Conservation (phyloP, 2,113 vertebrate species). For the Nyctibius bracteatus region DNA sequence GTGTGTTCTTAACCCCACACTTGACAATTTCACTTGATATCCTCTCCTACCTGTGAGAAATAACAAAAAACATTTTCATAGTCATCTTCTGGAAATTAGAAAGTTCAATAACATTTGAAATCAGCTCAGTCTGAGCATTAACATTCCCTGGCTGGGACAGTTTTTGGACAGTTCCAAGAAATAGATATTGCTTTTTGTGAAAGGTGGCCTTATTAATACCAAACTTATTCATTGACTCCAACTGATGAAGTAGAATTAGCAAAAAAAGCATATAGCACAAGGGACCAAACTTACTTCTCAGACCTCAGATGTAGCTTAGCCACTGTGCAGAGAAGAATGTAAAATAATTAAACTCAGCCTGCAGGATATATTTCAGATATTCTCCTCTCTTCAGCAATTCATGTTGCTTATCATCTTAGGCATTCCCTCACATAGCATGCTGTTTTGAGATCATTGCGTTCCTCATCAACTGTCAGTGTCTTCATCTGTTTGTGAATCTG, state of each 20-base stretch:
- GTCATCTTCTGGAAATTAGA: background rate
- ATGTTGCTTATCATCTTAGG: background rate
- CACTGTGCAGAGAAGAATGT: background rate
- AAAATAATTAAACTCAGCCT: background rate
- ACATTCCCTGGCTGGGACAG: background rate
- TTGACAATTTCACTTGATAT: background rate
- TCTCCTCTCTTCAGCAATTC: background rate
- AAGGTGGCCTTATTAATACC: background rate
- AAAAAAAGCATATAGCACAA: background rate
- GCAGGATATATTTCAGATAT: background rate
- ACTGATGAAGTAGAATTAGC: background rate
- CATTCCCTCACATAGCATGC: background rate
- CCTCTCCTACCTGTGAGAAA: background rate
- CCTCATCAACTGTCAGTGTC: background rate
- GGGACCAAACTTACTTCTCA: background rate
- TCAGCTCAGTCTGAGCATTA: background rate
- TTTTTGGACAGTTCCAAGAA: background rate
- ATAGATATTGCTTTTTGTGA: background rate
- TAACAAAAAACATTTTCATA: background rate
- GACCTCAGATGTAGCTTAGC: background rate
- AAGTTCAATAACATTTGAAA: background rate
- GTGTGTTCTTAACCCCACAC: background rate
- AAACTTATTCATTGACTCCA: background rate
- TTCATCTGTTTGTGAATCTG: background rate
- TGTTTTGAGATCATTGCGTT: background rate